These are phyloP conservation scores for Macrobrachium nipponense DNA, from an alignment of 1,140 invertebrate genomes.

Conservation along the genomic window DNA sequence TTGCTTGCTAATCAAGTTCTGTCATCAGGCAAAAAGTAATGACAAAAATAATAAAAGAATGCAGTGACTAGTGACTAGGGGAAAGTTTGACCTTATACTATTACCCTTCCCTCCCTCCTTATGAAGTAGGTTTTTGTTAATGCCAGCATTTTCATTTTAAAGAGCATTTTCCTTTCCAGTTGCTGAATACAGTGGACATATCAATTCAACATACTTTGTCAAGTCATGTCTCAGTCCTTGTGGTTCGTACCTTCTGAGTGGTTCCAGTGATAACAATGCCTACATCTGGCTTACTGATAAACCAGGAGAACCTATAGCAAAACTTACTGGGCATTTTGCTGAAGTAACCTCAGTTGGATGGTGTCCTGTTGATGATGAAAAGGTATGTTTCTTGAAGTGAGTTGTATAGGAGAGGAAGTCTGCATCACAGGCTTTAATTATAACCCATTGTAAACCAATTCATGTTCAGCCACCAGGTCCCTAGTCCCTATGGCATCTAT, in stretches of 20 bases:
- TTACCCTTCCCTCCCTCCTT: not conserved
- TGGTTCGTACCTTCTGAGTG: constrained; percentile 82
- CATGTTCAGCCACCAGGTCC: too few relatives aligned
- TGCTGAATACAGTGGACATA: constrained; percentile 74
- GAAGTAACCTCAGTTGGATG: constrained; percentile 89
- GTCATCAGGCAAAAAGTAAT: too few relatives aligned
- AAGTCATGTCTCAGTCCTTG: constrained; percentile 84
- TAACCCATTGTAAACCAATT: too few relatives aligned
- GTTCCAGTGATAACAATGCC: constrained; percentile 84
- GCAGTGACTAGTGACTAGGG: too few relatives aligned
- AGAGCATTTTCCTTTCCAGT: constrained; percentile 65
- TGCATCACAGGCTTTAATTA: too few relatives aligned
- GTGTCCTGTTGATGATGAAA: constrained; percentile 72
- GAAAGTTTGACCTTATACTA: not conserved
- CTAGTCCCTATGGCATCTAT: too few relatives aligned
- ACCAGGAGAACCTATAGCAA: constrained; percentile 76
- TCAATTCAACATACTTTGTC: constrained; percentile 84
- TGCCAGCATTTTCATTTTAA: not conserved
- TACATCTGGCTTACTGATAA: constrained; percentile 84
- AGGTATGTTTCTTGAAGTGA: constrained; percentile 68
- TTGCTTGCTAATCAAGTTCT: too few relatives aligned
- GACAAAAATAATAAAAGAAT: too few relatives aligned
- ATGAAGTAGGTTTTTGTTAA: not conserved
- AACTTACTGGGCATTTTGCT: constrained; percentile 79
- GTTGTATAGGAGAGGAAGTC: too few relatives aligned